Conservation (phyloP, 2,113 vertebrate genomes). For the Hylia prasina region DNA sequence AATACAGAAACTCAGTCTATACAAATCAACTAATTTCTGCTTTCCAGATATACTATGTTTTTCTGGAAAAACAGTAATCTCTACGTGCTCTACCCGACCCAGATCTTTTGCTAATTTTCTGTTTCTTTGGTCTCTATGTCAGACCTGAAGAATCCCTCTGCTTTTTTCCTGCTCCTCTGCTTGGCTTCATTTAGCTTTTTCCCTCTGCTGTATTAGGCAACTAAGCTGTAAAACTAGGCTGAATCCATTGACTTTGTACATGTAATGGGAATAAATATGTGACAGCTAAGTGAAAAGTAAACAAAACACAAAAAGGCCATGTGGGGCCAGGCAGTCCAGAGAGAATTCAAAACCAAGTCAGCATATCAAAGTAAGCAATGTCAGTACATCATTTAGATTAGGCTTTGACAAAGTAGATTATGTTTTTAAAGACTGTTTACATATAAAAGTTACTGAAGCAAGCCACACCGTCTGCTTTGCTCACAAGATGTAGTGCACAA, state of each 20-base stretch:
- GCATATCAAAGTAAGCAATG: conserved; percentile 42
- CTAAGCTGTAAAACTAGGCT: conserved; percentile 17
- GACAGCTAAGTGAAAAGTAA: conserved; percentile 55
- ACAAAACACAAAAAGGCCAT: conserved; percentile 36
- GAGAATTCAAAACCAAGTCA: conserved; percentile 36
- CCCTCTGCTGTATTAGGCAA: not conserved
- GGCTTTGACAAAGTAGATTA: conserved; percentile 23
- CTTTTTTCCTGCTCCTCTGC: not conserved
- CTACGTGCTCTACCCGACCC: not conserved
- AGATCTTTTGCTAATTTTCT: not conserved
- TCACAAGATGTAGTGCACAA: conserved; percentile 10
- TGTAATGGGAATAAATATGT: conserved; percentile 53
- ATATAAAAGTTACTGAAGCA: conserved; percentile 45
- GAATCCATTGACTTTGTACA: conserved; percentile 24
- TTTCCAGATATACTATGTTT: not conserved
- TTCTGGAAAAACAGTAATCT: not conserved
- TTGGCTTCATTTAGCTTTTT: not conserved
- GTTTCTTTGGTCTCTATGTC: not conserved
- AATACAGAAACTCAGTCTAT: not conserved
- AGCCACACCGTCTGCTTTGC: conserved; percentile 17
- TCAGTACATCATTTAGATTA: conserved; percentile 52
- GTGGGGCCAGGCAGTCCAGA: conserved; percentile 28
- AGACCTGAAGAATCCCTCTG: not conserved
- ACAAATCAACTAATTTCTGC: not conserved
- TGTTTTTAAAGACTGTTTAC: conserved; percentile 60